These are phyloP conservation scores for Leucoraja ocellata DNA, from an alignment of 2,797 vertebrate species.

Conservation along the genomic window DNA sequence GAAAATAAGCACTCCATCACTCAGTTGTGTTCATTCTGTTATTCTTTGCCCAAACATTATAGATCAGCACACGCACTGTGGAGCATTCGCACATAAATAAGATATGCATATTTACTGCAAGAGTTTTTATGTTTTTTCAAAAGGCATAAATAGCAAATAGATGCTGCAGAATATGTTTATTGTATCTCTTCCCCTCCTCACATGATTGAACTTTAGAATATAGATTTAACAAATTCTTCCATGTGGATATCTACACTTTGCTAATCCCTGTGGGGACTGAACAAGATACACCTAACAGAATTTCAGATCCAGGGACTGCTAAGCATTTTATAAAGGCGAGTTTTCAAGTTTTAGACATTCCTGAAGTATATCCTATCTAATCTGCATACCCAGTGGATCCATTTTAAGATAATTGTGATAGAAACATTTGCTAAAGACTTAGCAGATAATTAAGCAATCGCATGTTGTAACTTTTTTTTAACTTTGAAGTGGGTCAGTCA, in stretches of 20 bases:
- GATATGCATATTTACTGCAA: conserved; percentile 9
- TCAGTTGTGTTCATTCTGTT: background rate
- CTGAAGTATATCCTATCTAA: conserved; percentile 16
- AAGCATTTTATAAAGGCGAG: background rate
- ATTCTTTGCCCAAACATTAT: conserved; percentile 4
- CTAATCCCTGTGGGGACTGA: background rate
- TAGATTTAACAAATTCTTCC: background rate
- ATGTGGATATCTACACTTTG: background rate
- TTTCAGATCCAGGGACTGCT: background rate
- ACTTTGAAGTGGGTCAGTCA: conserved; percentile 20
- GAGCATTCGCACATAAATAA: conserved; percentile 20
- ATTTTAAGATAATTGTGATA: conserved; percentile 3
- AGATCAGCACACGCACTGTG: conserved; percentile 18
- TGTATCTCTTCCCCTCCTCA: background rate
- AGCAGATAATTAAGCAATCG: background rate
- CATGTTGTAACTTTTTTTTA: background rate
- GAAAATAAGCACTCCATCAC: conserved; percentile 26
- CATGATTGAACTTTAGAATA: background rate
- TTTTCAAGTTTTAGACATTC: background rate
- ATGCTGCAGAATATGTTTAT: background rate
- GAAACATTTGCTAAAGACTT: conserved; percentile 19
- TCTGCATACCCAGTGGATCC: conserved; percentile 6
- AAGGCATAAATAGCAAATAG: background rate
- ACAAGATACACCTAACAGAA: background rate
- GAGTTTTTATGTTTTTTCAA: conserved; percentile 6